phyloP scores from a whole-genome alignment of 1,140 invertebrate genomes.

The Trichonephila inaurata region DNA sequence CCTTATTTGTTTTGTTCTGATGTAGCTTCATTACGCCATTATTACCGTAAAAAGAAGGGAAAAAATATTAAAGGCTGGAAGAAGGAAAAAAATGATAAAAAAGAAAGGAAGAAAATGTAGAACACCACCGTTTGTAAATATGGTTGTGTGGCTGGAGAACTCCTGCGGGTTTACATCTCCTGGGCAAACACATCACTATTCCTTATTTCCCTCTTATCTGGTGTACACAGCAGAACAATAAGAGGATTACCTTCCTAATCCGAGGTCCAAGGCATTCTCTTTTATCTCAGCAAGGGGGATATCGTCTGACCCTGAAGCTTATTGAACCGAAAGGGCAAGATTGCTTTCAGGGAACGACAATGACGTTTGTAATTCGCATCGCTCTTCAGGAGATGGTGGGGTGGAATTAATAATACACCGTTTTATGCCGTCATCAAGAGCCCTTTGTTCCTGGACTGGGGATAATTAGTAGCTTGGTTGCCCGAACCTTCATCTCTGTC shows the following conservation, averaged over 20 bases:
- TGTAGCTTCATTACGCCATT: constrained; percentile 47
- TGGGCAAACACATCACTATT: constrained; percentile 63
- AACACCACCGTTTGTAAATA: constrained; percentile 42
- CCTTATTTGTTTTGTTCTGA: neutral
- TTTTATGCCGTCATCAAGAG: constrained; percentile 3
- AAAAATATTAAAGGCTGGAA: neutral
- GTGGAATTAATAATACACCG: constrained; percentile 52
- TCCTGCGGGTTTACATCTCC: constrained; percentile 58
- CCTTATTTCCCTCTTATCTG: constrained; percentile 54
- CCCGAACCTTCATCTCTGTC: neutral
- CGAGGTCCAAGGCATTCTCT: constrained; percentile 34
- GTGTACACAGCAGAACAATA: constrained; percentile 73
- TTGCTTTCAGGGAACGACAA: constrained; percentile 42
- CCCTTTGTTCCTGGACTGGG: constrained; percentile 24
- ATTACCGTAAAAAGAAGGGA: constrained; percentile 32
- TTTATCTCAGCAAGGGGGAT: constrained; percentile 50
- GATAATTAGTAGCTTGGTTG: constrained; percentile 48
- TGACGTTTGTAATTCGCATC: constrained; percentile 49
- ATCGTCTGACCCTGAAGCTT: constrained; percentile 5
- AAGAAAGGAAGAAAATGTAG: neutral
- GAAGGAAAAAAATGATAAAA: neutral
- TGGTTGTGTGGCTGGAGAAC: neutral
- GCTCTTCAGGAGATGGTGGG: neutral
- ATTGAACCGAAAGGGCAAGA: constrained; percentile 57
- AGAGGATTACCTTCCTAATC: constrained; percentile 67